phyloP scores from a whole-genome alignment of 1,140 invertebrate species.

The Triops longicaudatus region DNA sequence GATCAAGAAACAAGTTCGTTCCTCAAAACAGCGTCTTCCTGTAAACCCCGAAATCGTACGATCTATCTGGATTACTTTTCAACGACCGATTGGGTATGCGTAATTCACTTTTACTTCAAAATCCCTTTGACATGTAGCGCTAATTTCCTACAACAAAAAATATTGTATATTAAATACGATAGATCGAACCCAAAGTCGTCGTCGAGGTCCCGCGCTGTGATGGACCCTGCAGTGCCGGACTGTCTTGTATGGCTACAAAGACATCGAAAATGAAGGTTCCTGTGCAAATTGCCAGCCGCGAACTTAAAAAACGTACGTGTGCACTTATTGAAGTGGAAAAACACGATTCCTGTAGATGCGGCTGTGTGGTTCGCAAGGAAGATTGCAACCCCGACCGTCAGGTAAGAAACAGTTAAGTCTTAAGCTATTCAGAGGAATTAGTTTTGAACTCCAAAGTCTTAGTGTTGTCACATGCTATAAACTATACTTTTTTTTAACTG shows the following conservation, averaged over 20 bases:
- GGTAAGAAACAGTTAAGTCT: not conserved
- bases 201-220: not conserved
- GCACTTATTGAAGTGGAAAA: not conserved
- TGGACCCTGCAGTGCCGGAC: not conserved
- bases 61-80: too few relatives aligned
- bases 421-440: too few relatives aligned
- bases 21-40: too few relatives aligned
- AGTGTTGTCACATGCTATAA: not conserved
- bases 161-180: not conserved
- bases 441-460: too few relatives aligned
- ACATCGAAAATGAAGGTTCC: not conserved
- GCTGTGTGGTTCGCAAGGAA: not conserved
- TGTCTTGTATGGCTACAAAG: not conserved
- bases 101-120: too few relatives aligned
- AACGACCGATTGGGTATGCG: too few relatives aligned
- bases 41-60: too few relatives aligned
- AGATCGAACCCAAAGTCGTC: not conserved
- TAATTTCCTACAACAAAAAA: not conserved
- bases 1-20: too few relatives aligned
- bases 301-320: not conserved
- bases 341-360: not conserved
- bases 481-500: not conserved
- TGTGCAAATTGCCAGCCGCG: not conserved
- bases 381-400: not conserved
- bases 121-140: too few relatives aligned